Conservation (phyloP, 1,140 invertebrate species). For the Laodelphax striatellus region DNA sequence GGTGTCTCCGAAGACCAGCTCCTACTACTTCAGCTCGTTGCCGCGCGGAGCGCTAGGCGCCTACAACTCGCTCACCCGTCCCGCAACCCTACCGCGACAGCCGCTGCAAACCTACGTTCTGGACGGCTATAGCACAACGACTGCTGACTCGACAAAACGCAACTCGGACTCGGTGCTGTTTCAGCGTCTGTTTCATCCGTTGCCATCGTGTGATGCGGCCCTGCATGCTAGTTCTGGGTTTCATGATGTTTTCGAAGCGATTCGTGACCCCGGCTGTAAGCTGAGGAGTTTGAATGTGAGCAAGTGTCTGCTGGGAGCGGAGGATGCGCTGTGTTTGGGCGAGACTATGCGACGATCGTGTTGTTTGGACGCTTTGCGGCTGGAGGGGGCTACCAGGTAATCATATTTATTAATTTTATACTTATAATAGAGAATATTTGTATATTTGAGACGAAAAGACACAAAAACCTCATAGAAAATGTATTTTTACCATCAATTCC, state of each 20-base stretch:
- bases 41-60: conserved; percentile 32
- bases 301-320: conserved; percentile 35
- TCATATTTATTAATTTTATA: too few species aligned
- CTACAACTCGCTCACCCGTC: conserved; percentile 32
- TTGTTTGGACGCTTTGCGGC: conserved; percentile 38
- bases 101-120: conserved; percentile 30
- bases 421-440: too few species aligned
- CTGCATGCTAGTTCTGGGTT: conserved; percentile 35
- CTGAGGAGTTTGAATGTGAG: conserved; percentile 40
- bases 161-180: conserved; percentile 41
- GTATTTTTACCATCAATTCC: too few species aligned
- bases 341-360: conserved; percentile 38
- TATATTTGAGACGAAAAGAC: too few species aligned
- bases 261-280: conserved; percentile 35
- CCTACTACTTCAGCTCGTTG: conserved; percentile 33
- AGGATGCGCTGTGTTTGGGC: conserved; percentile 41
- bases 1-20: conserved; percentile 22
- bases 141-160: conserved; percentile 34
- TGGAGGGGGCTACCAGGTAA: conserved; percentile 36
- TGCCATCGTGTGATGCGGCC: conserved; percentile 36
- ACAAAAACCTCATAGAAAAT: too few species aligned
- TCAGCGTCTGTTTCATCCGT: conserved; percentile 36
- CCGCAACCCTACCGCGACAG: conserved; percentile 35
- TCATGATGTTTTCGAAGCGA: conserved; percentile 36
- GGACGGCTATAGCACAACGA: conserved; percentile 23